Conservation (phyloP, 2,113 vertebrate species). For the Siniperca knerii region DNA sequence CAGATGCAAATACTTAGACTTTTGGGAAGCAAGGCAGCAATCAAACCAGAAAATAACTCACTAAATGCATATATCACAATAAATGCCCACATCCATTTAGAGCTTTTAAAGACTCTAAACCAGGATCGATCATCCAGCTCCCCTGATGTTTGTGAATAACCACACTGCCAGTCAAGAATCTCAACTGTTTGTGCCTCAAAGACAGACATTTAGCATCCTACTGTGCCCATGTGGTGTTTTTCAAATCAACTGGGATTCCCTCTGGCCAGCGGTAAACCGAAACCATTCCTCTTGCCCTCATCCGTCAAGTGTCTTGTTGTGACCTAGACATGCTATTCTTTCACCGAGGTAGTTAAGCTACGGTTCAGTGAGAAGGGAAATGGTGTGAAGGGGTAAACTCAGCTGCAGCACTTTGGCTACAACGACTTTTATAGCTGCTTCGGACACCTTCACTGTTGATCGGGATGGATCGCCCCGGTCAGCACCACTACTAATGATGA, state of each 20-base stretch:
- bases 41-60: conserved; percentile 23
- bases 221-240: conserved; percentile 77
- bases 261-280: conserved; percentile 64
- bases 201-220: conserved; percentile 70
- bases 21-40: conserved; percentile 19
- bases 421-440: conserved; percentile 45
- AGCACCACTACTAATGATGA: conserved; percentile 58
- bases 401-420: conserved; percentile 41
- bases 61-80: conserved; percentile 31
- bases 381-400: conserved; percentile 55
- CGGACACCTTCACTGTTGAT: conserved; percentile 68
- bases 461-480: conserved; percentile 62
- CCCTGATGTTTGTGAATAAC: conserved; percentile 63
- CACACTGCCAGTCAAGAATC: conserved; percentile 70
- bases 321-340: conserved; percentile 65
- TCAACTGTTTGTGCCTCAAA: conserved; percentile 24
- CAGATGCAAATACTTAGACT: conserved; percentile 25
- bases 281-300: conserved; percentile 72
- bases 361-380: conserved; percentile 68
- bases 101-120: conserved; percentile 19
- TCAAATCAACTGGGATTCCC: conserved; percentile 61
- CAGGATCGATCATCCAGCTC: conserved; percentile 31
- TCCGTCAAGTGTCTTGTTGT: conserved; percentile 72
- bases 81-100: conserved; percentile 25
- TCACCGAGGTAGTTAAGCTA: conserved; percentile 55